Evolutionary conservation across 2,888 invertebrate species (phyloP), one percentile per base, ranked within the genome.

Genomic region (Spatulosminthurus flaviceps): DNA sequence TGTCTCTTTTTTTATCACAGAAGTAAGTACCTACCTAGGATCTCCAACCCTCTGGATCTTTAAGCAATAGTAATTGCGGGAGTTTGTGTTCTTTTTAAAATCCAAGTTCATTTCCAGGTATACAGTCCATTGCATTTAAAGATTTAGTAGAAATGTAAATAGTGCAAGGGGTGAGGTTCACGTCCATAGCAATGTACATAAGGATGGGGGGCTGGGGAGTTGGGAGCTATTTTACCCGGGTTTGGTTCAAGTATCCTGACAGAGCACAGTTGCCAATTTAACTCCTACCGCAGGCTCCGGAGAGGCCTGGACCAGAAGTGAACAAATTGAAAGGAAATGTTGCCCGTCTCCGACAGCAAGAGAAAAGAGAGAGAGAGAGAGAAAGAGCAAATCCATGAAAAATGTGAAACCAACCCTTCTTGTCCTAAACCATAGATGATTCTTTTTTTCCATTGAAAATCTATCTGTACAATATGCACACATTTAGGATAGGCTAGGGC

Each of bases 231-330:
- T 13, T 41, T 51, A 51, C 19, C 19, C 16, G 51, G 16, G 51
- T 51, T 51, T 4, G n/a, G 34, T 4, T 41, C 9, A 41, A 41
- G 2, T 4, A 19, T 19, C 16, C 9, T 51, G 51, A 51, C 51
- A 42, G 42, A 72, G 26, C 72, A 51, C 72, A 72, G 72, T 72
- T 72, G 72, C 72, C 72, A 72, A 72, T 51, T 72, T 51, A 72
- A 11, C 72, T 51, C 51, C 43, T 26, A 72, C 43, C 72, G 13
- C 51, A 51, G n/a, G n/a, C 51, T 51, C 51, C 16, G n/a, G 51
- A 51, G n/a, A n/a, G n/a, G 16, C 16, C 72, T 26, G 26, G 26
- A 43, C 51, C 51, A 21, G 67, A n/a, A 51, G 51, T 51, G 26
- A 43, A 72, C 51, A 72, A 51, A 72, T 72, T 72, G 72, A 72